These are phyloP conservation scores for Dendrocincla fuliginosa DNA, from an alignment of 2,797 vertebrate genomes.

Conservation along the genomic window DNA sequence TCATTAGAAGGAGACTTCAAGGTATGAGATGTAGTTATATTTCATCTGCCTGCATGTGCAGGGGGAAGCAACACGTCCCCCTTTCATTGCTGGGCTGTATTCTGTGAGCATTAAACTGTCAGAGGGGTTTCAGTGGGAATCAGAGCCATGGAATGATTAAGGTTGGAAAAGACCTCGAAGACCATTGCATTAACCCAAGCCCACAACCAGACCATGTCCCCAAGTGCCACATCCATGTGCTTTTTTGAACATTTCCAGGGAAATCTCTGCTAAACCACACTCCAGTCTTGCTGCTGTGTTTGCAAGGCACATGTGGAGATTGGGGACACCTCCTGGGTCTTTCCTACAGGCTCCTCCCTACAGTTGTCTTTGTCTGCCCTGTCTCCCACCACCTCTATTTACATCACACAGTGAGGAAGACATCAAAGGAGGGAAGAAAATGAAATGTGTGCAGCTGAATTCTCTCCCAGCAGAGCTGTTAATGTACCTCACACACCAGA, in stretches of 20 bases:
- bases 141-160: background rate
- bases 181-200: background rate
- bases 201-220: background rate
- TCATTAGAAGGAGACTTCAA: background rate
- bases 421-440: background rate
- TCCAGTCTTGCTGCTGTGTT: fast-evolving
- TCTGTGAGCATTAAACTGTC: background rate
- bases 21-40: background rate
- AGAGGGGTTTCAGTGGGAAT: background rate
- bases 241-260: background rate
- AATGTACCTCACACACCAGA: background rate
- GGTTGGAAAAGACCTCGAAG: background rate
- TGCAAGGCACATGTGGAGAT: fast-evolving
- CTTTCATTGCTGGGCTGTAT: background rate
- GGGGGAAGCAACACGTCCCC: background rate
- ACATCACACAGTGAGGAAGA: background rate
- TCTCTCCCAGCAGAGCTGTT: constrained; percentile 8
- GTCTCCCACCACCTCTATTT: background rate
- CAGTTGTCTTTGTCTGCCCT: background rate
- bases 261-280: background rate
- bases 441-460: background rate
- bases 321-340: background rate
- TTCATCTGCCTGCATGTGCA: background rate
- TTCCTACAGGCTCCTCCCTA: background rate
- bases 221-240: background rate